These are phyloP conservation scores for Tapera naevia DNA, from an alignment of 2,797 vertebrate genomes.

Conservation along the genomic window DNA sequence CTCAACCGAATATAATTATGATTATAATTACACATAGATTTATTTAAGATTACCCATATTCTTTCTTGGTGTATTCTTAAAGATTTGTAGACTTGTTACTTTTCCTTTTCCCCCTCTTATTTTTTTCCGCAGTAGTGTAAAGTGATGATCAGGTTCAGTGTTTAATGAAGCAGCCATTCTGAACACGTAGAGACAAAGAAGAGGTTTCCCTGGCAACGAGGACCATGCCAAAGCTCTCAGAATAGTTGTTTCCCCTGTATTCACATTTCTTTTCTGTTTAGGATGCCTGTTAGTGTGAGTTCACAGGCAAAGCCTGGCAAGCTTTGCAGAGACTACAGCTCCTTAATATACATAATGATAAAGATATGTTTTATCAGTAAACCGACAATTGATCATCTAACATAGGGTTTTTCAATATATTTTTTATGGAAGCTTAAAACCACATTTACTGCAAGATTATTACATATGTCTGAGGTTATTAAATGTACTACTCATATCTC, in stretches of 20 bases:
- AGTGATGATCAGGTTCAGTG: constrained; percentile 63
- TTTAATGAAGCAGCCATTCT: constrained; percentile 79
- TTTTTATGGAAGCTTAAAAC: neutral
- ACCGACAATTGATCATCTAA: neutral
- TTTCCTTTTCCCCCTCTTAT: constrained; percentile 46
- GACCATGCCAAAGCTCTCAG: constrained; percentile 74
- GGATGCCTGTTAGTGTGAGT: constrained; percentile 61
- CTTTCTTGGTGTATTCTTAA: constrained; percentile 58
- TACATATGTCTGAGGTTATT: neutral
- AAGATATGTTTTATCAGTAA: neutral
- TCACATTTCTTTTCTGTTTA: constrained; percentile 67
- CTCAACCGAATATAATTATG: constrained; percentile 1
- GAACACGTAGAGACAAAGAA: constrained; percentile 82
- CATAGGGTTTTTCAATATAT: neutral
- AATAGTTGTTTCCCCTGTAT: constrained; percentile 67
- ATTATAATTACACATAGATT: neutral
- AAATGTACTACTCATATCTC: neutral
- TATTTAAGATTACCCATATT: constrained; percentile 42
- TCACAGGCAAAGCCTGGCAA: constrained; percentile 64
- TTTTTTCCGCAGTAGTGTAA: neutral
- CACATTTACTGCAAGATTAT: neutral
- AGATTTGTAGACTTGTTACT: constrained; percentile 57
- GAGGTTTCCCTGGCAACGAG: constrained; percentile 80
- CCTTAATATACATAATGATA: neutral
- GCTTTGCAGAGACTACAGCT: constrained; percentile 58